Conservation (phyloP, 2,113 vertebrate species). For the Leptobrachium leishanense region DNA sequence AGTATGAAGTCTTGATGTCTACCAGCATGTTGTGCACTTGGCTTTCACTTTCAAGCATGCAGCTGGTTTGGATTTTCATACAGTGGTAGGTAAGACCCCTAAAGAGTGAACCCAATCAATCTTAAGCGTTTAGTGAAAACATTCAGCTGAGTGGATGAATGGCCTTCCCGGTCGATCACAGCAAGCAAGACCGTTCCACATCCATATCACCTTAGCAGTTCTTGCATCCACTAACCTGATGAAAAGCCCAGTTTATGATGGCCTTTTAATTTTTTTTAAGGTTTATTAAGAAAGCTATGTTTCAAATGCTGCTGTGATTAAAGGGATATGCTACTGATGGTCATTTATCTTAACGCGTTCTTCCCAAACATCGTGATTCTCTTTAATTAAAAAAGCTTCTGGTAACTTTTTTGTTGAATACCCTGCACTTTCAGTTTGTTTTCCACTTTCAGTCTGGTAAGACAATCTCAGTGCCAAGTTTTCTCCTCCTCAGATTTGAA, state of each 20-base stretch:
- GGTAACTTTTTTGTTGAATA: no score
- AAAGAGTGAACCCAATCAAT: constrained; percentile 31
- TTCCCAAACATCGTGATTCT: no score
- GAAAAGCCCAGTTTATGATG: neutral
- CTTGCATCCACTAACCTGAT: neutral
- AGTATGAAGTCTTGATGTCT: constrained; percentile 35
- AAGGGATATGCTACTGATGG: no score
- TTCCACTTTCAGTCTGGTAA: no score
- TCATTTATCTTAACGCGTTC: no score
- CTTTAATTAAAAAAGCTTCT: no score
- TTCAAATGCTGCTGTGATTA: no score
- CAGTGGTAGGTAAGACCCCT: constrained; percentile 41
- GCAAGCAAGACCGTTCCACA: neutral
- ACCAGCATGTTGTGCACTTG: constrained; percentile 40
- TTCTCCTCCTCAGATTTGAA: no score
- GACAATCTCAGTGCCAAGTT: no score
- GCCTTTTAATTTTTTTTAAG: no score
- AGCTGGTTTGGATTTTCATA: constrained; percentile 45
- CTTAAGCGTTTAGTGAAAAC: constrained; percentile 34
- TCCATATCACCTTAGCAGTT: neutral
- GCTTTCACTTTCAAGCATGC: constrained; percentile 29
- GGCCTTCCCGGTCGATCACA: neutral
- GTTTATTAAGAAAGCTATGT: no score
- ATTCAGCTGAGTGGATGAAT: constrained; percentile 25
- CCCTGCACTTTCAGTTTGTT: no score